phyloP scores from a whole-genome alignment of 2,797 vertebrate species.

The Brachyrhaphis roseni region DNA sequence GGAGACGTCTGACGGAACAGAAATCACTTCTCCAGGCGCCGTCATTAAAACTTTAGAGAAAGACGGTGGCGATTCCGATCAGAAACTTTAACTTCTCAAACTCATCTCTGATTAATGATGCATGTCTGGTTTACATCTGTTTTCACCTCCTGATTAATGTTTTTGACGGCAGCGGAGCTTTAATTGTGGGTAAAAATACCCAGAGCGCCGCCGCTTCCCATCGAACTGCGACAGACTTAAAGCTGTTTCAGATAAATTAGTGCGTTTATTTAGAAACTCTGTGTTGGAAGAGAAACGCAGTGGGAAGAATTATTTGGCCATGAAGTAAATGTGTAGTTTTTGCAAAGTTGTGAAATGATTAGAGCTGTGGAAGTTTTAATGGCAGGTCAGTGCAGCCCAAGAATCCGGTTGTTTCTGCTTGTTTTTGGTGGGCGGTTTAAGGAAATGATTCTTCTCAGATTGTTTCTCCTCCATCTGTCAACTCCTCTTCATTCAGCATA shows the following conservation, averaged over 20 bases:
- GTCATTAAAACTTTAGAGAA: slow-evolving; percentile 45
- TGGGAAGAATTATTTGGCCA: not conserved
- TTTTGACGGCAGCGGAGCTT: not conserved
- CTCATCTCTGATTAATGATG: slow-evolving; percentile 2
- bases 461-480: slow-evolving; percentile 5
- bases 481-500: slow-evolving; percentile 1
- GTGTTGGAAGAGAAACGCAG: not conserved
- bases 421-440: not conserved
- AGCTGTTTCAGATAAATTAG: not conserved
- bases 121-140: slow-evolving; percentile 2
- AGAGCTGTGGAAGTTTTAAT: not conserved
- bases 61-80: not conserved
- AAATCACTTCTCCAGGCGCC: slow-evolving; percentile 11
- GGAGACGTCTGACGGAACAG: slow-evolving; percentile 23
- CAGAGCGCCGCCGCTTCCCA: not conserved
- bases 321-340: not conserved
- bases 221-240: not conserved
- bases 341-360: not conserved
- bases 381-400: not conserved
- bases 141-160: not conserved
- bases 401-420: not conserved
- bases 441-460: not conserved
- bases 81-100: slow-evolving; percentile 1
- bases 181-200: not conserved
- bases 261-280: not conserved